Percentiles rank a stretch among this genome's conserved stretches.
These are phyloP conservation scores for Acanthurus tractus DNA, from an alignment of 2,797 vertebrate species.

Conservation along the genomic window DNA sequence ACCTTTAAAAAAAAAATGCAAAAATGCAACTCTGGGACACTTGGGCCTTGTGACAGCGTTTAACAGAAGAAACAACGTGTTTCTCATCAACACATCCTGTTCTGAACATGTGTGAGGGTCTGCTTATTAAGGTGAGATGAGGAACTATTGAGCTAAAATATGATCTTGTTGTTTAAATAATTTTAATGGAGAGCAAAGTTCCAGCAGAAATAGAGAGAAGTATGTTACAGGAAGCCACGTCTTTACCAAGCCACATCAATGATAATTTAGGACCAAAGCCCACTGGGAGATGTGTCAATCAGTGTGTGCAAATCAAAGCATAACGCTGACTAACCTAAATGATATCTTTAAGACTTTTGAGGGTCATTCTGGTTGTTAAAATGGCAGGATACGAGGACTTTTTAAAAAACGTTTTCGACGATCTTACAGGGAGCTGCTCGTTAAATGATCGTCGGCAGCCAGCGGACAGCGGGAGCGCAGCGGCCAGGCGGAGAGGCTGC, in stretches of 20 bases:
- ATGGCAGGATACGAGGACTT: not conserved
- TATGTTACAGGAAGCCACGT: slow-evolving; percentile 10
- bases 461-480: slow-evolving; percentile 35
- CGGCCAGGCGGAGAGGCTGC: slow-evolving; percentile 20
- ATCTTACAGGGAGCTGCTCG: not conserved
- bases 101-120: not conserved
- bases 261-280: not conserved
- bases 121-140: not conserved
- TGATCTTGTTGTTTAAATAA: not conserved
- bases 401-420: too few relatives aligned
- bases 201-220: slow-evolving; percentile 10
- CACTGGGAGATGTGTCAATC: not conserved
- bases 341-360: not conserved
- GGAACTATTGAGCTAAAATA: not conserved
- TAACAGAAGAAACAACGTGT: not conserved
- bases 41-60: not conserved
- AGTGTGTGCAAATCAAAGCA: slow-evolving; percentile 15
- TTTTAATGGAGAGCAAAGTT: slow-evolving; percentile 29
- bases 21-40: not conserved
- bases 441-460: not conserved
- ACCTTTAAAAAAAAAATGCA: not conserved
- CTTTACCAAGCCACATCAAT: slow-evolving; percentile 4
- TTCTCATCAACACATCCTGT: not conserved
- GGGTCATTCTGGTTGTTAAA: not conserved
- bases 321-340: not conserved